Percentiles rank a stretch among this genome's conserved stretches.
Evolutionary conservation across 53 echinoderm and acorn worm genomes (phyloP).

Genomic region (Zoroaster sp.): DNA sequence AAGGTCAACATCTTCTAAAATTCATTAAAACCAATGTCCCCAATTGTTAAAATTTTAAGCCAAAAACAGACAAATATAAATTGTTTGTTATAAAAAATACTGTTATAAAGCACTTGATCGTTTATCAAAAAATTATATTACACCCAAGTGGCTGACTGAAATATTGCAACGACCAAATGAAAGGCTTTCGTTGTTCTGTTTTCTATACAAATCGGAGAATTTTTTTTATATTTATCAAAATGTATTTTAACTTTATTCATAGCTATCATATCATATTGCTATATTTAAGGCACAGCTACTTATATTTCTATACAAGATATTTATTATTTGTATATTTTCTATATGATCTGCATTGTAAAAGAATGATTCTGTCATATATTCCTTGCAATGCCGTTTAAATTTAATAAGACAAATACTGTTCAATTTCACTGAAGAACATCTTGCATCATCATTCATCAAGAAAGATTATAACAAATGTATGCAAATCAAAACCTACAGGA

Average conservation of each 20-base stretch:
- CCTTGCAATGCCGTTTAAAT: too few relatives aligned
- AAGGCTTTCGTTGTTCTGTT: background rate
- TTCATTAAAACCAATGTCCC: background rate
- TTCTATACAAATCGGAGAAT: background rate
- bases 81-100: too few relatives aligned
- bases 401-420: too few relatives aligned
- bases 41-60: background rate
- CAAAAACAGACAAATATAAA: background rate
- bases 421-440: too few relatives aligned
- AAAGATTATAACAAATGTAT: too few relatives aligned
- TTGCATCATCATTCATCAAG: too few relatives aligned
- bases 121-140: background rate
- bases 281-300: too few relatives aligned
- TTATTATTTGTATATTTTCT: too few relatives aligned
- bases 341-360: too few relatives aligned
- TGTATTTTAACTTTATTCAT: background rate
- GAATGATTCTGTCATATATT: too few relatives aligned
- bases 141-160: background rate
- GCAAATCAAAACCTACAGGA: too few relatives aligned
- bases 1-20: background rate
- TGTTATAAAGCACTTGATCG: background rate
- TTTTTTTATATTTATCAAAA: background rate
- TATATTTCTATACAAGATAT: too few relatives aligned
- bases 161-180: background rate
- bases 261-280: background rate